These are phyloP conservation scores for Odobenus rosmarus DNA, from an alignment of 2,113 vertebrate species.

Conservation along the genomic window DNA sequence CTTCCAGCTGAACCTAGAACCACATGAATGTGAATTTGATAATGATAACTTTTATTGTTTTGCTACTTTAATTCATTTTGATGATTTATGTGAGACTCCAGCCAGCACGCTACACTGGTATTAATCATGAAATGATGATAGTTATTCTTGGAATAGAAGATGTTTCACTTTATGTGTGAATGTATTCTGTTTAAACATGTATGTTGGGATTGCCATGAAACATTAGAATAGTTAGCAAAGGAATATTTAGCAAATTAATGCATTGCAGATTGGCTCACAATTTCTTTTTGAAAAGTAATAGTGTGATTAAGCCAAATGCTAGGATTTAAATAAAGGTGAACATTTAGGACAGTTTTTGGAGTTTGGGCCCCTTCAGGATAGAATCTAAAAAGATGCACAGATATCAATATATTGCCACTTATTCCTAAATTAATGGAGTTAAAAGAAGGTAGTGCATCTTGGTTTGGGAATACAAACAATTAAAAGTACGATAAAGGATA, in stretches of 20 bases:
- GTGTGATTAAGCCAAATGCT: not conserved
- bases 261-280: not conserved
- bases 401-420: not conserved
- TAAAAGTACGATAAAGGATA: not conserved
- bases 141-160: slow-evolving; percentile 23
- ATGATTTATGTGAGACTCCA: not conserved
- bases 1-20: not conserved
- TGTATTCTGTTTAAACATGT: slow-evolving; percentile 40
- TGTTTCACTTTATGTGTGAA: not conserved
- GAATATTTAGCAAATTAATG: slow-evolving; percentile 20
- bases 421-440: not conserved
- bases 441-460: not conserved
- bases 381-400: not conserved
- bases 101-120: not conserved
- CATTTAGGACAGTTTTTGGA: not conserved
- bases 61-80: not conserved
- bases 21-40: not conserved
- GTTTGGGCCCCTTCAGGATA: not conserved
- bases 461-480: slow-evolving; percentile 1
- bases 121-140: slow-evolving; percentile 46
- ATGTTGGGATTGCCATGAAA: not conserved
- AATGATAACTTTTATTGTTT: not conserved
- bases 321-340: slow-evolving; percentile 22
- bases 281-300: slow-evolving; percentile 26
- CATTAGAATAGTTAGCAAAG: slow-evolving; percentile 11